Evolutionary conservation across 2,888 invertebrate genomes (phyloP).

Genomic region (Helicoverpa assulta): DNA sequence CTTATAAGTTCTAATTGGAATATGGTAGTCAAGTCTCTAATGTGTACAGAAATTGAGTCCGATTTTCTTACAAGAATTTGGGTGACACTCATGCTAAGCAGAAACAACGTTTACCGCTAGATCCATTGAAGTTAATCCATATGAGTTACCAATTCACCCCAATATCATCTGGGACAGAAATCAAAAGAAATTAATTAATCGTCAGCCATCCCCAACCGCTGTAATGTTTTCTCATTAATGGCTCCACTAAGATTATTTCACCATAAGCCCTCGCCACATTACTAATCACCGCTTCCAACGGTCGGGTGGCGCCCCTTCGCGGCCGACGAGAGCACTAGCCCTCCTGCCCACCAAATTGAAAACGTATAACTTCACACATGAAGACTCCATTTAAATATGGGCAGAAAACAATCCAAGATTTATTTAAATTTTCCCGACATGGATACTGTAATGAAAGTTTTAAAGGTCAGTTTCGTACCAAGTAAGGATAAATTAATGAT

Average conservation of each 20-base stretch:
- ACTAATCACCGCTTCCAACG: slow-evolving; percentile 85
- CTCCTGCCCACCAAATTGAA: slow-evolving; percentile 76
- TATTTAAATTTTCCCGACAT: slow-evolving; percentile 70
- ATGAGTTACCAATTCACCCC: slow-evolving; percentile 42
- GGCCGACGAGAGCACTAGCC: slow-evolving; percentile 71
- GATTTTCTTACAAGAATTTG: not conserved
- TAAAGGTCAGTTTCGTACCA: slow-evolving; percentile 42
- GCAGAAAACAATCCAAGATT: slow-evolving; percentile 67
- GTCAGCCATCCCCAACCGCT: slow-evolving; percentile 68
- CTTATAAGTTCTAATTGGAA: slow-evolving; percentile 19
- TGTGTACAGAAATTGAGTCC: not conserved
- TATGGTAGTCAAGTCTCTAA: not conserved
- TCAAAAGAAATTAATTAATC: slow-evolving; percentile 77
- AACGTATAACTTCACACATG: slow-evolving; percentile 70
- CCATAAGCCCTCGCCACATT: slow-evolving; percentile 79
- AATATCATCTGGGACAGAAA: slow-evolving; percentile 54
- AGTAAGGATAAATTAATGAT: slow-evolving; percentile 35
- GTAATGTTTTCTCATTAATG: slow-evolving; percentile 83
- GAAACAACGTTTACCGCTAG: not conserved
- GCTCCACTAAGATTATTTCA: slow-evolving; percentile 83
- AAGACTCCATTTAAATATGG: slow-evolving; percentile 67
- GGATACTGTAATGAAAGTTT: slow-evolving; percentile 12
- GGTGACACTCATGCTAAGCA: not conserved
- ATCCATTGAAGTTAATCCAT: slow-evolving; percentile 26
- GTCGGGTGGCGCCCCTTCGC: slow-evolving; percentile 69